Base-by-base conservation (phyloP, 2,797 vertebrate genomes). In the Phrynocephalus guinanensis region DNA sequence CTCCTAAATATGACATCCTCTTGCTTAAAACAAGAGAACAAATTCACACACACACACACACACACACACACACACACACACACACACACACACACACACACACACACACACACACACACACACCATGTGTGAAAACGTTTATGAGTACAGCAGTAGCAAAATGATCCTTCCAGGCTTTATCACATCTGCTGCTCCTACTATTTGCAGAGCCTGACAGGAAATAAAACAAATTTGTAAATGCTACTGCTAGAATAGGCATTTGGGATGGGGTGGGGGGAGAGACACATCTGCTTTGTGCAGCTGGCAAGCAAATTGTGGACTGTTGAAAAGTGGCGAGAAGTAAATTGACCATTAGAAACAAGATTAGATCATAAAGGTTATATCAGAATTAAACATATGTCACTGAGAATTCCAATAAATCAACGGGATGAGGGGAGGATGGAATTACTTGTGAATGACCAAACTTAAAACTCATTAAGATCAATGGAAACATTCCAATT, bases 321-420 rank as follows among this genome's bases (percentile, higher is more conserved):
- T 0, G 75, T 67, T 26, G 44, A 56, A 80, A 66, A 33, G 66
- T 2, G 26, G 9, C 48, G 26, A 60, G 86, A 73, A 92, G 50
- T 22, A 66, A 86, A 88, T 79, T 82, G 91, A 52, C 50, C 48
- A 76, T 91, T 82, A 81, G 38, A 24, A 73, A 63, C 44, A 22
- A 6, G n/a, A 81, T 88, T 77, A 44, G 38, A 60, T 44, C 77
- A 56, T n/a, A n/a, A 87, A 88, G 84, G 52, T 83, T 0, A 87
- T 81, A 79, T 82, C 6, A 82, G 33, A 89, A 89, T 81, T 50
- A 91, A 67, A 48, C 84, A 85, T 84, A 78, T 56, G 15, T 70
- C 13, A 7, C 38, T 24, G 52, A 7, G 0, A 26, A 66, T 72
- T 76, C 0, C 81, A 85, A 88, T 73, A 38, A 82, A 83, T 82